Conservation (phyloP, 2,113 vertebrate species). For the Psittacula cyanocephala region DNA sequence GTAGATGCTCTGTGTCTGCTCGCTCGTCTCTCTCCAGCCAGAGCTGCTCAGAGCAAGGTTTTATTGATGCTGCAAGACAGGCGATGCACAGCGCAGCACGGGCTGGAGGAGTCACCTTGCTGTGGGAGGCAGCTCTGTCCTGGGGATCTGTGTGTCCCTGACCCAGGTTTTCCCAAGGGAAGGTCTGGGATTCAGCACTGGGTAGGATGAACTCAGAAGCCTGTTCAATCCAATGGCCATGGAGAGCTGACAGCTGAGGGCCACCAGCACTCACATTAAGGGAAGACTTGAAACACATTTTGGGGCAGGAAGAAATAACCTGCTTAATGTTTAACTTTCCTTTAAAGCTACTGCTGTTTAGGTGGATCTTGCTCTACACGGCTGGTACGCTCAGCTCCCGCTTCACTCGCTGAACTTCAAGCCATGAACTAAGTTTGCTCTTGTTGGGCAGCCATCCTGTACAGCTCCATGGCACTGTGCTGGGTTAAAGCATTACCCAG, state of each 20-base stretch:
- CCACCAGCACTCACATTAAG: background rate
- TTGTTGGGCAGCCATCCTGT: background rate
- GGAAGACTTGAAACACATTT: background rate
- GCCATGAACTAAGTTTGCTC: background rate
- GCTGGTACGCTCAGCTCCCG: background rate
- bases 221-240: fast-evolving
- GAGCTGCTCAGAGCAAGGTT: background rate
- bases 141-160: background rate
- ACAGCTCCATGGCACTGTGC: background rate
- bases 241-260: fast-evolving
- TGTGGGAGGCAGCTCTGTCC: background rate
- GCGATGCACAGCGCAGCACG: fast-evolving
- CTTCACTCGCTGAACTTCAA: background rate
- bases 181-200: fast-evolving
- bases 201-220: background rate
- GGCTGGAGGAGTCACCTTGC: background rate
- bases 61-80: background rate
- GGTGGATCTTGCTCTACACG: background rate
- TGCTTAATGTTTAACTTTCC: background rate
- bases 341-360: background rate
- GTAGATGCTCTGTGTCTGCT: background rate
- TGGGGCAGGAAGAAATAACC: background rate
- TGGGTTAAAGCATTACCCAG: background rate
- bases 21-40: background rate
- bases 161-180: background rate